Evolutionary conservation across 2,797 vertebrate species (phyloP), one percentile per base, ranked within the genome.

Genomic region (Clarias laeviceps): DNA sequence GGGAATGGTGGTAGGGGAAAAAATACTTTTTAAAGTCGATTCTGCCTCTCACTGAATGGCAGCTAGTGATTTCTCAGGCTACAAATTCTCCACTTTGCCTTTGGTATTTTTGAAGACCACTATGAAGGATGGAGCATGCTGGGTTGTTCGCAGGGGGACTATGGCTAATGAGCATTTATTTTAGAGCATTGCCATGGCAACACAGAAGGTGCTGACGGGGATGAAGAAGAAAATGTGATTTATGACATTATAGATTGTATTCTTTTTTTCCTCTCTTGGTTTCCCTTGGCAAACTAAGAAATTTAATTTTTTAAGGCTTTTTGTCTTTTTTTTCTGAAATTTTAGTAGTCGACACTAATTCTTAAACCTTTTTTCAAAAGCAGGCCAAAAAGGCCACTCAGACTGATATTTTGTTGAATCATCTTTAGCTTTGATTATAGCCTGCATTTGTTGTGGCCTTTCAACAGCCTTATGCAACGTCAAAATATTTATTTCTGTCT

Each of bases 131-230:
- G 15, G 68, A 80, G 68, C 78, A 80, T 65, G 66, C 82, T 66
- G 77, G 76, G 59, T 40, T 81, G 77, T 79, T 80, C 82, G 6
- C 77, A 80, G 85, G 61, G 80, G 82, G 45, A 83, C 76, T 29
- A 54, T 34, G 76, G 68, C 68, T 87, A 87, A 87, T 87, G 82
- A 87, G 82, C 59, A 18, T 84, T 80, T 87, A 83, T 87, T 84
- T 80, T 74, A 83, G 82, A 34, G 17, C 24, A 37, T 87, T 80
- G 82, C 76, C 82, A 87, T 87, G 56, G 82, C 66, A 84, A 83
- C 85, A 80, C 29, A 66, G 76, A 65, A 84, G 40, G 34, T 74
- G 83, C 72, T 64, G 70, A 86, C 65, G 8, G 45, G 61, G 61
- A 76, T 45, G 84, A 76, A 85, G 32, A 74, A 50, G 40, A 61